A percentile compares a stretch with the other conserved stretches of the same genome.
phyloP scores from a whole-genome alignment of 2,113 vertebrate genomes.

The Lycaon pictus region DNA sequence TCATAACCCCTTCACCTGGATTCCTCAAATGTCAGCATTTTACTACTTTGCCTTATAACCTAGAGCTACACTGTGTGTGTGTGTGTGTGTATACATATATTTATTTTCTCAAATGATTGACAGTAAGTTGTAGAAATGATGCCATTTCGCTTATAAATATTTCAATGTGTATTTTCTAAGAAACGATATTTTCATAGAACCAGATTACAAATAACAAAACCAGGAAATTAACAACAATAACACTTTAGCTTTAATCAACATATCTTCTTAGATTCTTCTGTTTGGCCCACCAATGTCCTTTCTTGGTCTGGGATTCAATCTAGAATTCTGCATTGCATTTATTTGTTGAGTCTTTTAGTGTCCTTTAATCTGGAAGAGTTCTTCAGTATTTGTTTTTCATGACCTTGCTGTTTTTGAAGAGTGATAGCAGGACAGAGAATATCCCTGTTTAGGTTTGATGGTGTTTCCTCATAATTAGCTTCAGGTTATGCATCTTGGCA shows the following conservation, averaged over 20 bases:
- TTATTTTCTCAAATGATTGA: neutral
- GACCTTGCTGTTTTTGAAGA: neutral
- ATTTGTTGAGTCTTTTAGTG: neutral
- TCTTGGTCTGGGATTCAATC: neutral
- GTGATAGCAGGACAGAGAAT: fast-evolving
- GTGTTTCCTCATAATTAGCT: too few relatives aligned
- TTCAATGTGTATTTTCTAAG: neutral
- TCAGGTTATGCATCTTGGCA: fast-evolving
- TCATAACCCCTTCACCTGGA: neutral
- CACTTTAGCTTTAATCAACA: neutral
- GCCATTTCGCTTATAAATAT: neutral
- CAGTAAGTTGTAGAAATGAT: neutral
- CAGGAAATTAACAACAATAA: neutral
- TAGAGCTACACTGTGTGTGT: neutral
- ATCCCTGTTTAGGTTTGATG: neutral
- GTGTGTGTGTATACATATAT: neutral
- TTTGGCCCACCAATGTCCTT: too few relatives aligned
- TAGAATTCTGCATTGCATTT: neutral
- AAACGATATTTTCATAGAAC: neutral
- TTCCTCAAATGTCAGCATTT: neutral
- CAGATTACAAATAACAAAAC: neutral
- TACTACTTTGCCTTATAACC: neutral
- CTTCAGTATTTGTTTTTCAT: neutral
- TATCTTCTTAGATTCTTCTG: neutral
- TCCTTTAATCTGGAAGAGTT: neutral